Percentiles rank a stretch among this genome's conserved stretches.
These are phyloP conservation scores for Dendronephthya gigantea DNA, from an alignment of 64 coral and sea anemone species.

Conservation along the genomic window DNA sequence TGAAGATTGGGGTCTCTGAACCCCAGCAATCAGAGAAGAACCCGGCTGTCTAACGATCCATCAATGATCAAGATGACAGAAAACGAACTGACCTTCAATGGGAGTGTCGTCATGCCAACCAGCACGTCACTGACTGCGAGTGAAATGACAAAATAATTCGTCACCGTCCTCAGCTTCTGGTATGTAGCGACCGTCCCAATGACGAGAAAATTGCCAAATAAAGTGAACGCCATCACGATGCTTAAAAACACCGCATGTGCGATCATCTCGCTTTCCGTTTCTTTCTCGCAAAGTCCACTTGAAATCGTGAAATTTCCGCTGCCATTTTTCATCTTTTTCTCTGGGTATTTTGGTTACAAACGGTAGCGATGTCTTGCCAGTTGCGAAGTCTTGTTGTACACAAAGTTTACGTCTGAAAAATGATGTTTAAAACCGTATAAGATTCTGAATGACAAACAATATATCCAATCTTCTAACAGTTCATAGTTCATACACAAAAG, in stretches of 20 bases:
- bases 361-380: too few species aligned
- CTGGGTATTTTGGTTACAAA: too few species aligned
- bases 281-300: not conserved
- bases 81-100: conserved; percentile 22
- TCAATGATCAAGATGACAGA: too few species aligned
- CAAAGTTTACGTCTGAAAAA: too few species aligned
- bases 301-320: not conserved
- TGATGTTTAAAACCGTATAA: too few species aligned
- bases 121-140: conserved; percentile 71
- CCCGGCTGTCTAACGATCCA: too few species aligned
- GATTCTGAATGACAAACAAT: too few species aligned
- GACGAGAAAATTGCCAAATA: conserved; percentile 67
- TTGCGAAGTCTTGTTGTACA: too few species aligned
- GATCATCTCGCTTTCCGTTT: not conserved
- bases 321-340: not conserved
- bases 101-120: conserved; percentile 56
- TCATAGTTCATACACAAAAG: too few species aligned
- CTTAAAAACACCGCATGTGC: not conserved
- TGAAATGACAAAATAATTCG: conserved; percentile 72
- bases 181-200: conserved; percentile 56
- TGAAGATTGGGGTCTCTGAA: too few species aligned
- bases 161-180: conserved; percentile 52
- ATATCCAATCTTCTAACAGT: too few species aligned
- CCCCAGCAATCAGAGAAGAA: too few species aligned
- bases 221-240: not conserved